Evolutionary conservation across 2,888 invertebrate species (phyloP).

Genomic region (Caenorhabditis angaria): DNA sequence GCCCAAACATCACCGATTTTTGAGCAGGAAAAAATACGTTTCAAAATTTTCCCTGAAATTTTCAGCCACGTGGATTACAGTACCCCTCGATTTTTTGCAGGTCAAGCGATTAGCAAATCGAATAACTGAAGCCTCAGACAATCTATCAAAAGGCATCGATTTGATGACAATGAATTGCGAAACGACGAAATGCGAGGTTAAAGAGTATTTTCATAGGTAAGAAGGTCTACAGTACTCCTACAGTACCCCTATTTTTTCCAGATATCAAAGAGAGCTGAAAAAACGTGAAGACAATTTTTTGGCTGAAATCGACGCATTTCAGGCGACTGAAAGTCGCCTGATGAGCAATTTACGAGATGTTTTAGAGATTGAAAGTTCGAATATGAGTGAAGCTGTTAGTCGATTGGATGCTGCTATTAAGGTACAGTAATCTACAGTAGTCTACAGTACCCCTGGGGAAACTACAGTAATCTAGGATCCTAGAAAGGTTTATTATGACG

Average conservation of each 20-base stretch:
- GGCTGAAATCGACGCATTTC: constrained; percentile 83
- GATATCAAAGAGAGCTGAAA: constrained; percentile 72
- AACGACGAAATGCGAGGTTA: constrained; percentile 90
- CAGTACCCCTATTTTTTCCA: too few relatives aligned
- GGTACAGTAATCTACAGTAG: too few relatives aligned
- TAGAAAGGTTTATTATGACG: too few relatives aligned
- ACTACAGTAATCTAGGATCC: neutral
- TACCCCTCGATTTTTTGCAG: too few relatives aligned
- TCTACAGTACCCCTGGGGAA: neutral
- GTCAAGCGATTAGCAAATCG: constrained; percentile 69
- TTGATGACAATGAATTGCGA: constrained; percentile 88
- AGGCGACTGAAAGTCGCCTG: constrained; percentile 83
- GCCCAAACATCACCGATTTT: too few relatives aligned
- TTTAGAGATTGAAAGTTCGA: constrained; percentile 90
- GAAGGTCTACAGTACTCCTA: neutral
- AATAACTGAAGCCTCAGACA: constrained; percentile 69
- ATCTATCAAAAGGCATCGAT: constrained; percentile 81
- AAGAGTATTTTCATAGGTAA: constrained; percentile 77
- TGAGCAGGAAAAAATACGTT: too few relatives aligned
- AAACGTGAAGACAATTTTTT: constrained; percentile 78
- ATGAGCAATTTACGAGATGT: constrained; percentile 78
- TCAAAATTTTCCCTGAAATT: too few relatives aligned
- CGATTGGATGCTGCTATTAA: constrained; percentile 81
- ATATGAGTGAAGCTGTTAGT: constrained; percentile 95
- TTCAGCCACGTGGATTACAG: too few relatives aligned